Base-by-base conservation (phyloP, 1,140 invertebrate genomes). In the Mya arenaria region DNA sequence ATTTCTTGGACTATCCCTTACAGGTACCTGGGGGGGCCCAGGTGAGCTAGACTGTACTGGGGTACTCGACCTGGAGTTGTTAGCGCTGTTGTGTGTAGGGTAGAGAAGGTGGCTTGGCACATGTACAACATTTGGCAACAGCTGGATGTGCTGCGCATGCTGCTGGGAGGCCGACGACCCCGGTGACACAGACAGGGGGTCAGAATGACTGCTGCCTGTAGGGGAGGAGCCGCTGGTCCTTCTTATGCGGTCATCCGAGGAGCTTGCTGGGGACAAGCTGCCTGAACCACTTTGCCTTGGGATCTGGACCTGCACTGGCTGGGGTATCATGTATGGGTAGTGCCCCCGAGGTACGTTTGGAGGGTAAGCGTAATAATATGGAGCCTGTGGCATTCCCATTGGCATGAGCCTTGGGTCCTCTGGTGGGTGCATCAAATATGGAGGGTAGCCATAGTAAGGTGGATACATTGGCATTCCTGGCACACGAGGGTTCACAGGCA, bases 41-140 rank as follows among this genome's bases (percentile, higher is more conserved):
- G 78, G 62, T 55, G 77, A 55, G 37, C 73, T 85, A 6, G 84
- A 63, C 10, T 73, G 62, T 19, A 84, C 48, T 39, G 88, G 84
- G 36, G 83, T 87, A 56, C 85, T 85, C 17, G 85, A 83, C 10
- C 85, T 72, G 3, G 85, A 86, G 62, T 84, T 84, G 41, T 58
- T 79, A 2, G 78, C 63, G 41, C 80, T 85, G 23, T 69, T 78
- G 39, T 71, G 66, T 28, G 75, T 68, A 25, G 25, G 72, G 25
- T 80, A 72, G 36, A 86, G 60, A 34, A 89, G 75, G 77, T 90
- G 89, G 44, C 83, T 75, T 25, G 90, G 89, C 6, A 90, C 86
- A 79, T 91, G 90, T 68, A 86, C 87, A 0, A 89, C 90, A 82
- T 90, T 90, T 10, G 90, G 89, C 44, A 90, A 75, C 19, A 90